Percentiles rank a stretch among this genome's conserved stretches.
These are phyloP conservation scores for Syncerus caffer DNA, from an alignment of 2,797 vertebrate genomes.

Conservation along the genomic window DNA sequence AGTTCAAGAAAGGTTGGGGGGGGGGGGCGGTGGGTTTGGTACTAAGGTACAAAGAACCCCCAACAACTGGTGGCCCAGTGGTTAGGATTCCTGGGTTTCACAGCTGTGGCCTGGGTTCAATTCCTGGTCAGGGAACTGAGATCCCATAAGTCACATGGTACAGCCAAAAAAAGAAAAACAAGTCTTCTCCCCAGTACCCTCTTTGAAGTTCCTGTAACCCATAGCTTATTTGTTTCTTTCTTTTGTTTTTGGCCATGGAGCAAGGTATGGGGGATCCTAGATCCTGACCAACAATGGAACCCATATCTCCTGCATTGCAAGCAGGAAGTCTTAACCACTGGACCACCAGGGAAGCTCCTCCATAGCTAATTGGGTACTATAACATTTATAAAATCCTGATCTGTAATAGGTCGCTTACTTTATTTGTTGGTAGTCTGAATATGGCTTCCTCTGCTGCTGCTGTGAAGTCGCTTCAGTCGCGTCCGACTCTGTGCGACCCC, in stretches of 20 bases:
- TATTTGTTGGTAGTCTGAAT: not conserved
- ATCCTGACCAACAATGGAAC: not conserved
- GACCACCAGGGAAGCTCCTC: not conserved
- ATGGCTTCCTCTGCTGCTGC: not conserved
- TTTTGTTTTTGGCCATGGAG: not conserved
- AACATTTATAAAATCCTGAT: not conserved
- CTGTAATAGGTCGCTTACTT: not conserved
- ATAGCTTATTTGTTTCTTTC: not conserved
- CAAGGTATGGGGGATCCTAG: not conserved
- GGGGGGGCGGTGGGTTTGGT: not conserved
- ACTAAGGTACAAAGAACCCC: not conserved
- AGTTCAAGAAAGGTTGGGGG: not conserved
- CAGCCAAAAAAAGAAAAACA: not conserved
- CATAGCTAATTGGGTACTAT: not conserved
- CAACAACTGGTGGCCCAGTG: not conserved
- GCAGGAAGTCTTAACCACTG: not conserved
- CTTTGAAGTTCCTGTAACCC: not conserved
- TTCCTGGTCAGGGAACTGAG: not conserved
- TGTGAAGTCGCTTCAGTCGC: fast-evolving
- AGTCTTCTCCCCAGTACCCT: not conserved
- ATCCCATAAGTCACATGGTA: not conserved
- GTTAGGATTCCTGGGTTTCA: not conserved
- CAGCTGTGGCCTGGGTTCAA: not conserved
- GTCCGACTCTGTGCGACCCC: too few relatives aligned
- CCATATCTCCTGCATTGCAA: not conserved